Percentiles rank a stretch among this genome's conserved stretches.
Evolutionary conservation across 2,797 vertebrate genomes (phyloP).

Genomic region (Acrocephalus scirpaceus): DNA sequence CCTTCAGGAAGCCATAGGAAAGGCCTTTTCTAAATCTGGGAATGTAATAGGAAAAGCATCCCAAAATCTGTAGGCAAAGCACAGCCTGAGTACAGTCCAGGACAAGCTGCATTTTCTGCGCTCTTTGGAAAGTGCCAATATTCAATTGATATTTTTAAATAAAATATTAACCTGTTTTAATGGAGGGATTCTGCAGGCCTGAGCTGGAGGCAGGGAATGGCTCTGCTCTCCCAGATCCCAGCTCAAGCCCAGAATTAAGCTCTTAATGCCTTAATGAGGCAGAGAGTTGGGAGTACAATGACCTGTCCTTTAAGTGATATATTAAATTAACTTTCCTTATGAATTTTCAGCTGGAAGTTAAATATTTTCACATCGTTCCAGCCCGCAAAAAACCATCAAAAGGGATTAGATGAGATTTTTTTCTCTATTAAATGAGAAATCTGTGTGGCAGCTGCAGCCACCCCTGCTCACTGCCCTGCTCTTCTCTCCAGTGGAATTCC

Average conservation of each 20-base stretch:
- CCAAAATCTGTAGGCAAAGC: neutral
- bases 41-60: neutral
- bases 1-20: neutral
- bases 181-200: neutral
- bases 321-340: slow-evolving; percentile 14
- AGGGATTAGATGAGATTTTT: neutral
- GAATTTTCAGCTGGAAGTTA: neutral
- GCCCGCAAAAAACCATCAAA: neutral
- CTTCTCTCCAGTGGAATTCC: neutral
- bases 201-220: neutral
- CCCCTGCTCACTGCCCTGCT: neutral
- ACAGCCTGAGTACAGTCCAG: neutral
- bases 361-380: neutral
- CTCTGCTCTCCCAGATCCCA: neutral
- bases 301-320: neutral
- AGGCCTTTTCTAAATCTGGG: neutral
- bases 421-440: neutral
- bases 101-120: neutral
- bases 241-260: neutral
- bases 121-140: neutral
- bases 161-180: neutral
- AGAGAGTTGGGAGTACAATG: neutral
- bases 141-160: neutral
- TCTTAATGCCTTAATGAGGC: neutral
- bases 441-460: neutral